phyloP scores from a whole-genome alignment of 2,113 vertebrate genomes.

The Rhynchomys soricoides region DNA sequence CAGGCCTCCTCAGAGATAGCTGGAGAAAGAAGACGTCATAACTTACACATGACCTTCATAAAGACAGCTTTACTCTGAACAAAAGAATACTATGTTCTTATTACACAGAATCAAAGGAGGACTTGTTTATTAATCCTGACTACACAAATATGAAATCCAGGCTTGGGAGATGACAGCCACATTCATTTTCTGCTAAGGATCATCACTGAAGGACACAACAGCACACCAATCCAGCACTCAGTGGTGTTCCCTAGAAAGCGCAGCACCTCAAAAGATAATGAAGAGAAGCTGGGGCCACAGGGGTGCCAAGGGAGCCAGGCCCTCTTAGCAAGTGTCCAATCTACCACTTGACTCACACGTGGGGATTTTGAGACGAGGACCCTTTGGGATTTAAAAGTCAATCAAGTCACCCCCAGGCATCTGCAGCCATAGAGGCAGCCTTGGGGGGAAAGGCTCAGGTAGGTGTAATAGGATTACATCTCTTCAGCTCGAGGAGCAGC shows the following conservation, averaged over 20 bases:
- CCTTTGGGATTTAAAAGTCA: slow-evolving; percentile 79
- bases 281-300: slow-evolving; percentile 10
- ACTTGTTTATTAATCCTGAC: slow-evolving; percentile 39
- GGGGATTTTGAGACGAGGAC: slow-evolving; percentile 66
- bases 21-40: background rate
- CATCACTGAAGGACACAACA: slow-evolving; percentile 14
- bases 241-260: background rate
- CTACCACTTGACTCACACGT: slow-evolving; percentile 77
- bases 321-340: slow-evolving; percentile 66
- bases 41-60: background rate
- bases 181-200: slow-evolving; percentile 10
- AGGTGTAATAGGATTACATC: slow-evolving; percentile 74
- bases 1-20: background rate
- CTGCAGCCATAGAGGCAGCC: background rate
- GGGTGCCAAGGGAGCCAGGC: slow-evolving; percentile 47
- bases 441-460: slow-evolving; percentile 11
- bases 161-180: background rate
- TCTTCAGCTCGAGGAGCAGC: slow-evolving; percentile 37
- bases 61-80: slow-evolving; percentile 9
- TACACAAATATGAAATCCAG: slow-evolving; percentile 1
- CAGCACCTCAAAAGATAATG: background rate
- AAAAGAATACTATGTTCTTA: background rate
- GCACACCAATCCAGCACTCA: background rate
- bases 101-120: background rate
- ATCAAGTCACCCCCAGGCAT: slow-evolving; percentile 58